Evolutionary conservation across 2,797 vertebrate genomes (phyloP).

Genomic region (Paratrypauchen microcephalus): DNA sequence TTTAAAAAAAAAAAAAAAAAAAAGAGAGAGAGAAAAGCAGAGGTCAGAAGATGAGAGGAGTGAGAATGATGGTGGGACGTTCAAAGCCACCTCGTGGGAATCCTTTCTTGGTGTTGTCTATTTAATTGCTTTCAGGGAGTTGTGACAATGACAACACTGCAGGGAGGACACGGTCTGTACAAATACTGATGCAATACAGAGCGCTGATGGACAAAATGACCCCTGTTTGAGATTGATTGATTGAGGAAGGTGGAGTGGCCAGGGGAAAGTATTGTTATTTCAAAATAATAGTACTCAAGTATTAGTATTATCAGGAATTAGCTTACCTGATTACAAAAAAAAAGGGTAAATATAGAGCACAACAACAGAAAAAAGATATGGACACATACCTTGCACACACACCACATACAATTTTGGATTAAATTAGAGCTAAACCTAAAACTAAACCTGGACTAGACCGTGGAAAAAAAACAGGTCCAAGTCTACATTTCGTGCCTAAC

Average conservation of each 20-base stretch:
- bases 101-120: slow-evolving; percentile 68
- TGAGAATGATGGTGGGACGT: slow-evolving; percentile 59
- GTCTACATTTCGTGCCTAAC: too few relatives aligned
- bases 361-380: not conserved
- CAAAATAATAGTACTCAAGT: not conserved
- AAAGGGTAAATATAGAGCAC: not conserved
- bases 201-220: slow-evolving; percentile 45
- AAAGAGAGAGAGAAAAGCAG: slow-evolving; percentile 36
- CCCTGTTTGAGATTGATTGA: slow-evolving; percentile 37
- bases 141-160: slow-evolving; percentile 72
- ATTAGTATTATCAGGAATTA: not conserved
- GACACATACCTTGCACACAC: not conserved
- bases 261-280: not conserved
- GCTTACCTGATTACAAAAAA: not conserved
- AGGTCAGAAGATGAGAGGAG: slow-evolving; percentile 55
- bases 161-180: slow-evolving; percentile 45
- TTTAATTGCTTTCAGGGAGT: slow-evolving; percentile 75
- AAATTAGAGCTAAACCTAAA: too few relatives aligned
- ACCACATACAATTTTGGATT: not conserved
- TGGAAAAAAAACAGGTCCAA: too few relatives aligned
- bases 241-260: not conserved
- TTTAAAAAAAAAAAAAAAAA: slow-evolving; percentile 5
- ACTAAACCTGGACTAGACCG: too few relatives aligned
- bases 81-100: slow-evolving; percentile 64
- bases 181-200: slow-evolving; percentile 30